phyloP scores from a whole-genome alignment of 2,797 vertebrate genomes.

The Molothrus ater region DNA sequence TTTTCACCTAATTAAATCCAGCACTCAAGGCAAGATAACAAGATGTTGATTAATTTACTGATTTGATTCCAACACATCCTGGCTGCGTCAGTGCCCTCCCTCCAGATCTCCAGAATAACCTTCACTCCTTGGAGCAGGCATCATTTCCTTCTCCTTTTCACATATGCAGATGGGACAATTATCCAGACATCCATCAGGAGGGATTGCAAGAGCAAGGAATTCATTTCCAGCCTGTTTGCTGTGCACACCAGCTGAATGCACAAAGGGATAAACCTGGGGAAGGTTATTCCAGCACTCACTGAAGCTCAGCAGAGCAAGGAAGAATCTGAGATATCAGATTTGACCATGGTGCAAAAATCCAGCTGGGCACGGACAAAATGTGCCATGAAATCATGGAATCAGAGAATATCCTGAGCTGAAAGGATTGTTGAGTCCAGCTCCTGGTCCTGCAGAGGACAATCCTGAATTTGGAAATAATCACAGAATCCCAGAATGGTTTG shows the following conservation, averaged over 20 bases:
- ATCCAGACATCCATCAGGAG: neutral
- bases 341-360: neutral
- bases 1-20: neutral
- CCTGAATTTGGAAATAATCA: neutral
- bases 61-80: slow-evolving; percentile 28
- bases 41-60: slow-evolving; percentile 56
- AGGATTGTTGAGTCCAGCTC: neutral
- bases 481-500: neutral
- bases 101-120: slow-evolving; percentile 18
- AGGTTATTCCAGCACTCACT: neutral
- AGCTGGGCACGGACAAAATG: accelerated
- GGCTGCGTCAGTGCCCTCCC: slow-evolving; percentile 24
- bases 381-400: neutral
- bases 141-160: neutral
- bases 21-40: neutral
- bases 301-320: neutral
- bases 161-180: slow-evolving; percentile 12
- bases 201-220: neutral
- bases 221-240: neutral
- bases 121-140: neutral
- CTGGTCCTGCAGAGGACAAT: neutral
- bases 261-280: neutral
- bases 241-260: neutral
- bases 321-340: neutral
- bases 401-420: neutral